Percentiles rank a stretch among this genome's conserved stretches.
Evolutionary conservation across 2,113 vertebrate genomes (phyloP).

Genomic region (Xiphorhynchus elegans): DNA sequence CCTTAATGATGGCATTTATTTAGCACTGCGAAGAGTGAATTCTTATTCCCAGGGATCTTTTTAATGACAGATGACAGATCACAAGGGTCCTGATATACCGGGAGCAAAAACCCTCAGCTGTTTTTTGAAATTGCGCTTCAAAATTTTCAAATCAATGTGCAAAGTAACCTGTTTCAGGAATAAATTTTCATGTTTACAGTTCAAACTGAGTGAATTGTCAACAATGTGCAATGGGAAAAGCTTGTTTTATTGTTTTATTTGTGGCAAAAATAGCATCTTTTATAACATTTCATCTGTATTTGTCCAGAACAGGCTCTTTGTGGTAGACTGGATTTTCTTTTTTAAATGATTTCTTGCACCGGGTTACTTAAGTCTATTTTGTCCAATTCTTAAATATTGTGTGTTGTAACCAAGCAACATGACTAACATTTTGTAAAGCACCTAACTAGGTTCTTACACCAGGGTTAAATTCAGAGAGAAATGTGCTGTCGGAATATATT

Average conservation of each 20-base stretch:
- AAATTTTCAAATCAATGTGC: neutral
- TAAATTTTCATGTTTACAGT: neutral
- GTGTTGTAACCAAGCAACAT: constrained; percentile 11
- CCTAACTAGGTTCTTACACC: neutral
- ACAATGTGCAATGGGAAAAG: neutral
- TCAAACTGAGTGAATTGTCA: neutral
- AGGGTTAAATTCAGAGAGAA: neutral
- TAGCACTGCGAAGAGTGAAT: neutral
- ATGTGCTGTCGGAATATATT: neutral
- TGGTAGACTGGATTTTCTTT: neutral
- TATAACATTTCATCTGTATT: neutral
- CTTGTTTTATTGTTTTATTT: neutral
- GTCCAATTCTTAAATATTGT: neutral
- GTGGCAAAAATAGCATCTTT: neutral
- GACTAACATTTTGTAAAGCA: neutral
- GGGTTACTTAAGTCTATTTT: neutral
- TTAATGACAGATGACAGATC: neutral
- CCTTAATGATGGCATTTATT: neutral
- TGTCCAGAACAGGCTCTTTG: neutral
- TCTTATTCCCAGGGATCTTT: neutral
- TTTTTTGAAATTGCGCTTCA: neutral
- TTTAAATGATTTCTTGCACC: neutral
- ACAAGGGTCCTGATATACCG: neutral
- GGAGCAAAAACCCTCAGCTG: neutral
- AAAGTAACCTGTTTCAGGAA: neutral